These are phyloP conservation scores for Gambelia wislizenii DNA, from an alignment of 2,797 vertebrate genomes.

Conservation along the genomic window DNA sequence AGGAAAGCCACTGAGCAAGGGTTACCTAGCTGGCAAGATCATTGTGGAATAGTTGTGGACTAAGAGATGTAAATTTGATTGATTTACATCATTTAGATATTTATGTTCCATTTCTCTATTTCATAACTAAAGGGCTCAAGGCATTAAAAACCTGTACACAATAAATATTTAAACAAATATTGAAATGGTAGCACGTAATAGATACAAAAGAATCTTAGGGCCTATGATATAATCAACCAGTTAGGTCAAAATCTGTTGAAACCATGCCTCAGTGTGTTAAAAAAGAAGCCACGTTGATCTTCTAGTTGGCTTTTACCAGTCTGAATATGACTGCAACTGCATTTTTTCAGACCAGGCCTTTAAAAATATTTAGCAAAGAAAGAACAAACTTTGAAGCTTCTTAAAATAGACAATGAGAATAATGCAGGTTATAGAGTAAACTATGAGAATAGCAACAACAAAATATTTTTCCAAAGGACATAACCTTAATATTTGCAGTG, in stretches of 20 bases:
- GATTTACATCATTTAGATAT: background rate
- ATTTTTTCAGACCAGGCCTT: background rate
- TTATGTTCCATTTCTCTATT: background rate
- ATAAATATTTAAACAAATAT: background rate
- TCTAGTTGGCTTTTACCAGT: background rate
- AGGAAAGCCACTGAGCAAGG: background rate
- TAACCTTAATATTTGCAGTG: background rate
- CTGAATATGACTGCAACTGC: background rate
- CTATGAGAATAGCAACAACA: background rate
- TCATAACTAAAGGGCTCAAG: background rate
- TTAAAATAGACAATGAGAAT: background rate
- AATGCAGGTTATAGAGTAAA: background rate
- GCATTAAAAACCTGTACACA: background rate
- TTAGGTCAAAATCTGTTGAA: background rate
- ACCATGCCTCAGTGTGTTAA: background rate
- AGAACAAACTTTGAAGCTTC: no score
- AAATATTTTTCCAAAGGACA: background rate
- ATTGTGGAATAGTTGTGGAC: no score
- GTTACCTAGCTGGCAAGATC: background rate
- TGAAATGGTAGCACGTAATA: background rate
- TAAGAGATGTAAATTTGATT: background rate
- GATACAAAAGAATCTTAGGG: background rate
- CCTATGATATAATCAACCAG: background rate
- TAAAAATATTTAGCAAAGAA: background rate
- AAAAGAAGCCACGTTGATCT: background rate